A percentile compares a stretch with the other conserved stretches of the same genome.
These are phyloP conservation scores for Lamellibrachia luymesi DNA, from an alignment of 1,140 invertebrate species.

Conservation along the genomic window DNA sequence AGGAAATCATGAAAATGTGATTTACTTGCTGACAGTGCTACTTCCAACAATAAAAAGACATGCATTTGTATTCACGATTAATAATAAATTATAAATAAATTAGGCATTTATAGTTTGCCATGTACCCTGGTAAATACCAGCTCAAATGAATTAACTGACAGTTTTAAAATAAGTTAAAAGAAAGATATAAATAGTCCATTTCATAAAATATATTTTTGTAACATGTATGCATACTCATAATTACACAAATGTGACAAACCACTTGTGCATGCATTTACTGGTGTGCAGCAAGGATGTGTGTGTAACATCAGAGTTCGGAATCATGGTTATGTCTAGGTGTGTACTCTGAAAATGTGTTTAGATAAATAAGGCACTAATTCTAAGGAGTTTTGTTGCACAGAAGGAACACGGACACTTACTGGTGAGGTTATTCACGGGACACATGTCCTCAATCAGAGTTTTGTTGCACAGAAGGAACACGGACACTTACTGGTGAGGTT, in stretches of 20 bases:
- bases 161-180: too few relatives aligned
- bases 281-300: not conserved
- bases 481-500: not conserved
- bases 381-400: not conserved
- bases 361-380: not conserved
- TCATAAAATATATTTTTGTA: not conserved
- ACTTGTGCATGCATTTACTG: not conserved
- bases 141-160: too few relatives aligned
- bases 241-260: not conserved
- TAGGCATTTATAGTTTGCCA: too few relatives aligned
- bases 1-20: not conserved
- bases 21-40: not conserved
- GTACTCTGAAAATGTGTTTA: not conserved
- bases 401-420: too few relatives aligned
- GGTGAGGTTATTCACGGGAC: too few relatives aligned
- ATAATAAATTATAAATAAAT: too few relatives aligned
- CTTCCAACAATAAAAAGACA: not conserved
- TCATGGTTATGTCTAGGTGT: not conserved
- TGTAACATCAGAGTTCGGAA: not conserved
- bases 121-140: too few relatives aligned
- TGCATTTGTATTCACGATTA: too few relatives aligned
- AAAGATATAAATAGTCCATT: too few relatives aligned
- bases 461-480: not conserved
- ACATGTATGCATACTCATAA: not conserved
- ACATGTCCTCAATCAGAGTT: too few relatives aligned